Conservation (phyloP, 2,797 vertebrate genomes). For the Syngnathus rostellatus region DNA sequence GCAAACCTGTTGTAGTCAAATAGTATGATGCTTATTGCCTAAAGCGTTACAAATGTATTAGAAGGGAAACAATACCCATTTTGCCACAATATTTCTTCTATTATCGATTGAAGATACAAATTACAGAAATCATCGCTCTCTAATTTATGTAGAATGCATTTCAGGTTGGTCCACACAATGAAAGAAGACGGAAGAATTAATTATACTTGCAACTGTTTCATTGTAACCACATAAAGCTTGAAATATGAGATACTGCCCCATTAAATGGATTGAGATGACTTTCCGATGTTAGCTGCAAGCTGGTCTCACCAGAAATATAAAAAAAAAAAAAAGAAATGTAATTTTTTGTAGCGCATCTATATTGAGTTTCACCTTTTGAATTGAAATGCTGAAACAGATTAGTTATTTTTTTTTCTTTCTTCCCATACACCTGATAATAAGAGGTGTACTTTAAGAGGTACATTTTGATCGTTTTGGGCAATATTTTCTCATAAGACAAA, state of each 20-base stretch:
- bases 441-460: not conserved
- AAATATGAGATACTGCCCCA: not conserved
- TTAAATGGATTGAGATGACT: not conserved
- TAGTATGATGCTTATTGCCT: not conserved
- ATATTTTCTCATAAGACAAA: not conserved
- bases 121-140: not conserved
- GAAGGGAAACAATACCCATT: not conserved
- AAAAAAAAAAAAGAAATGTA: not conserved
- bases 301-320: not conserved
- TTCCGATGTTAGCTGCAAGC: not conserved
- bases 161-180: not conserved
- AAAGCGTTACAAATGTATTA: constrained; percentile 3
- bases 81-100: not conserved
- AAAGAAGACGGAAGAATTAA: not conserved
- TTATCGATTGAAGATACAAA: not conserved
- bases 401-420: not conserved
- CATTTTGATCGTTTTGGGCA: constrained; percentile 1
- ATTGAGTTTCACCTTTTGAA: not conserved
- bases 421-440: too few species aligned
- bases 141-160: not conserved
- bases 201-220: not conserved
- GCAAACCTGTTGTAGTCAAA: constrained; percentile 5
- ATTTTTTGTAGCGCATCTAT: not conserved
- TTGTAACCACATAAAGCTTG: not conserved
- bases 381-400: not conserved